Base-by-base conservation (phyloP, 2,888 invertebrate genomes). In the Ophioninae sp. region DNA sequence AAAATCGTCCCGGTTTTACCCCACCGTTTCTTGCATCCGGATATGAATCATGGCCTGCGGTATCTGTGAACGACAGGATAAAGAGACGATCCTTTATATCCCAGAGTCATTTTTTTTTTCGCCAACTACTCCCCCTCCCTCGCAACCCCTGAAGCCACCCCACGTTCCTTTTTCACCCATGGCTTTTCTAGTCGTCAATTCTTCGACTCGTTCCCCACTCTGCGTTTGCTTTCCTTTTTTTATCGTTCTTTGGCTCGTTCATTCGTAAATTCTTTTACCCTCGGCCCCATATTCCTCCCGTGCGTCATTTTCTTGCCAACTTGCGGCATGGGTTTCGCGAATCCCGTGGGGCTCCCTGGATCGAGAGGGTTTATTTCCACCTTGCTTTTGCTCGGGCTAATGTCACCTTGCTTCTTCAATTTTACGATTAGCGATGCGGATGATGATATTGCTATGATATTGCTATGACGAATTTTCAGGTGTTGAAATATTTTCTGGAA, bases 1-100 rank as follows among this genome's bases (percentile, higher is more conserved):
- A 84, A 79, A 81, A 84, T 68, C 81, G 62, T 81, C 79, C 30
- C 81, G 65, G 75, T 72, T 81, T 79, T 70, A 75, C 72, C 81
- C 79, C 72, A 72, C 75, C 72, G 81, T 67, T 72, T 79, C 72
- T 68, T 76, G 75, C 84, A 68, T 81, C 84, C 81, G 81, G 67
- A 86, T 87, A 88, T 88, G 89, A 89, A 89, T 89, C 88, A 89
- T 87, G 82, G 83, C 85, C 81, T 81, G 81, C 67, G 84, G 87
- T 87, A 86, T 88, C 88, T 87, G 88, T 80, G 79, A 82, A 77
- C 85, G 89, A 88, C 89, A 86, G 89, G 86, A 88, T 88, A 86
- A 89, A 89, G 85, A 85, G 84, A 81, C 79, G 81, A 84, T 81
- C 75, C 73, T 81, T 81, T 84, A 81, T 84, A 81, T 81, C 78